Evolutionary conservation across 2,113 vertebrate species (phyloP), one percentile per base, ranked within the genome.

Genomic region (Falcunculus frontatus): DNA sequence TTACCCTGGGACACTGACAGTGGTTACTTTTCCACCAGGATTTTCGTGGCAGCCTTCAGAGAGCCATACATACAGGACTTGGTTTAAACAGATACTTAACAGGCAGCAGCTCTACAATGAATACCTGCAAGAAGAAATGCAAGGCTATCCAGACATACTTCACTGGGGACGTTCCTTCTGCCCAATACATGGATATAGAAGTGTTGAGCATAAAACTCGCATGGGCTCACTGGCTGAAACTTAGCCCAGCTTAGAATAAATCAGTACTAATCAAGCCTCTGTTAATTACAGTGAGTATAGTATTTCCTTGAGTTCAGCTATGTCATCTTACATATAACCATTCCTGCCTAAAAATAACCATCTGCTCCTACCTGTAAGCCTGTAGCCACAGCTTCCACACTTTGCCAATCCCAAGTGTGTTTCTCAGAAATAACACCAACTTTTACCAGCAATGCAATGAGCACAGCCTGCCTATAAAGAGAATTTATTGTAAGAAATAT

Each of bases 381-480:
- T 6, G 99, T 99, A 70, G 99, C 99, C 69, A 99, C 99, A 88
- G 98, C 99, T 97, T 99, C 99, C 91, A 99, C 99, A 19, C 97
- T 99, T 25, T 98, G 96, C 99, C 99, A 99, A 52, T 99, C 99
- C 99, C 99, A 99, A 1, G 98, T 99, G 44, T 94, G 98, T 57
- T 98, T 98, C 74, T 99, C 98, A 84, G 99, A 99, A 97, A 99
- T 99, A 63, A 99, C 96, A 2, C 99, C 99, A 81, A 99, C 98
- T 97, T 99, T 99, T 75, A 99, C 99, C 98, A 99, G 96, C 92
- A 99, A 81, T 26, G 99, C 99, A 94, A 99, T 99, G 67, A 99
- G 97, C 95, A 98, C 99, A 69, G 99, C 99, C 98, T 99, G 99
- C 99, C 99, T 99, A 65, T 44, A 95, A 97, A 94, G 55, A 76